phyloP scores from a whole-genome alignment of 1,140 invertebrate genomes.

The Calliphora vicina region DNA sequence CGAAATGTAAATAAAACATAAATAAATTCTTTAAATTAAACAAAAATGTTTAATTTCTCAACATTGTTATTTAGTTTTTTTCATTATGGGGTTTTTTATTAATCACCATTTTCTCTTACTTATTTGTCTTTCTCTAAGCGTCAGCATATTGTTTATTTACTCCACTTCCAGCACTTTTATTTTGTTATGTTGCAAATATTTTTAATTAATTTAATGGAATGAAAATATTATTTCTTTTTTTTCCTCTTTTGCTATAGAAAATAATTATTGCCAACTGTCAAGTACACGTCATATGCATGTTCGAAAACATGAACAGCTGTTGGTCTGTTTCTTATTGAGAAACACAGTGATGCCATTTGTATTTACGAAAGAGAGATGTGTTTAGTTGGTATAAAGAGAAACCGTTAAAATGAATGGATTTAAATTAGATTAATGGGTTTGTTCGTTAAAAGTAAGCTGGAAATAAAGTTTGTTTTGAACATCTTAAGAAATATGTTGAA shows the following conservation, averaged over 20 bases:
- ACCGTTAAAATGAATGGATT: background rate
- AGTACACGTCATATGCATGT: slow-evolving; percentile 17
- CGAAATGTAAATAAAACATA: background rate
- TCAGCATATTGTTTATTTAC: slow-evolving; percentile 66
- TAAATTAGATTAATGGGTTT: background rate
- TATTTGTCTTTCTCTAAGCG: slow-evolving; percentile 76
- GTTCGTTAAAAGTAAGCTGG: too few relatives aligned
- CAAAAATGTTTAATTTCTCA: background rate
- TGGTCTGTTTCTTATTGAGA: background rate
- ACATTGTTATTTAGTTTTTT: background rate
- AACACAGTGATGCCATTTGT: background rate
- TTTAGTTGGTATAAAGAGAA: background rate
- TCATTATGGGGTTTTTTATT: background rate
- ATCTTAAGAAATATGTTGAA: too few relatives aligned
- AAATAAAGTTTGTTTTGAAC: too few relatives aligned
- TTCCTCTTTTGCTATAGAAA: slow-evolving; percentile 1
- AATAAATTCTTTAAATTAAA: background rate
- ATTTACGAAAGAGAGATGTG: background rate
- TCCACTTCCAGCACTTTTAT: background rate
- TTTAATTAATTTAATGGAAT: slow-evolving; percentile 27
- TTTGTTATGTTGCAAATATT: slow-evolving; percentile 15
- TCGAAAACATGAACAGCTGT: background rate
- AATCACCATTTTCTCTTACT: slow-evolving; percentile 66
- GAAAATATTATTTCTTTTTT: slow-evolving; percentile 31
- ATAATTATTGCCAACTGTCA: slow-evolving; percentile 39